Evolutionary conservation across 2,113 vertebrate species (phyloP).

Genomic region (Copsychus sechellarum): DNA sequence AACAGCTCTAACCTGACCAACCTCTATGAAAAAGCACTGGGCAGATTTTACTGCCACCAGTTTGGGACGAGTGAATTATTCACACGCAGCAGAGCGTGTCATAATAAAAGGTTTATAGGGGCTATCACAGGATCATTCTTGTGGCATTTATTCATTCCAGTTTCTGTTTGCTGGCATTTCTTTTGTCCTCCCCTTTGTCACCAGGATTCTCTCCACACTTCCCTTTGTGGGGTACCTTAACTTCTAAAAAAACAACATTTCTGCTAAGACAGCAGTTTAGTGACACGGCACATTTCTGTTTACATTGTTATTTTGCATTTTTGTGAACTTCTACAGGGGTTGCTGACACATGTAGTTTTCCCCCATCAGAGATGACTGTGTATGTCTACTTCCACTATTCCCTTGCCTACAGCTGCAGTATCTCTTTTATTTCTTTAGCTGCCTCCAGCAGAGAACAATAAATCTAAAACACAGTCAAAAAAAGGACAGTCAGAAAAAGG

Average conservation of each 20-base stretch:
- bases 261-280: background rate
- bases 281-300: background rate
- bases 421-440: background rate
- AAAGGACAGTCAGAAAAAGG: background rate
- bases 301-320: background rate
- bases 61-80: background rate
- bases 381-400: background rate
- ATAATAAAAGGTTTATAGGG: background rate
- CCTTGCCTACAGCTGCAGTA: background rate
- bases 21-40: background rate
- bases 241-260: background rate
- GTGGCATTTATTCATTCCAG: background rate
- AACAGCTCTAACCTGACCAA: background rate
- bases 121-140: background rate
- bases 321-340: background rate
- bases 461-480: background rate
- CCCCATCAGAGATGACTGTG: background rate
- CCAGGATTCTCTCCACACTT: background rate
- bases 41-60: background rate
- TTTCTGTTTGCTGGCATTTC: background rate
- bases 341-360: background rate
- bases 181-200: background rate
- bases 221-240: background rate
- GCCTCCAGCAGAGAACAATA: conserved; percentile 26
- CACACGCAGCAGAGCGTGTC: background rate